These are phyloP conservation scores for Chloropsis hardwickii DNA, from an alignment of 2,113 vertebrate genomes.

Conservation along the genomic window DNA sequence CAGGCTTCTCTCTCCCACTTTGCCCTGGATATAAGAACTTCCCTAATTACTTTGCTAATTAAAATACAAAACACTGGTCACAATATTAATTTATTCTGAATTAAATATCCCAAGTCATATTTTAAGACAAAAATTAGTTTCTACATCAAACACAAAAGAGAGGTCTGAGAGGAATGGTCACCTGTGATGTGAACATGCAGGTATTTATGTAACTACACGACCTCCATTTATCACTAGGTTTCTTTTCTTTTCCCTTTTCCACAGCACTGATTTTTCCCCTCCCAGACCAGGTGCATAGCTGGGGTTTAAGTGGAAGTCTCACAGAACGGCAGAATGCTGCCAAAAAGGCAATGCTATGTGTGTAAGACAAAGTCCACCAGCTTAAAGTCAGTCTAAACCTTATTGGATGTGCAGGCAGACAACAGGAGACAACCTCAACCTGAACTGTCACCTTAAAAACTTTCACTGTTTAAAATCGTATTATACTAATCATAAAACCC, in stretches of 20 bases:
- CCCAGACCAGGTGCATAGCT: background rate
- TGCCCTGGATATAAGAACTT: background rate
- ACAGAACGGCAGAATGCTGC: background rate
- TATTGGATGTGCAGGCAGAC: background rate
- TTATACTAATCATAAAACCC: background rate
- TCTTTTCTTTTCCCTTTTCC: background rate
- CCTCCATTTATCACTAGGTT: background rate
- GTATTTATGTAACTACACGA: background rate
- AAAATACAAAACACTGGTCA: background rate
- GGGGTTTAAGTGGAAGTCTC: background rate
- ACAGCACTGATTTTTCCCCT: background rate
- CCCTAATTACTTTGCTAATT: background rate
- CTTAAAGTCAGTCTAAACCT: background rate
- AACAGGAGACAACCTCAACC: background rate
- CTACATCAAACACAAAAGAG: background rate
- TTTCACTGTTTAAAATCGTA: background rate
- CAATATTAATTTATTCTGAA: background rate
- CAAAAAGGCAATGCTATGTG: background rate
- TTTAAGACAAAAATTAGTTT: background rate
- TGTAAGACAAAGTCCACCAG: background rate
- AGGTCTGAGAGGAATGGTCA: background rate
- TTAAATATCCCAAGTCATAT: background rate
- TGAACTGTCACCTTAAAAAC: background rate
- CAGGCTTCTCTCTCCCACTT: background rate
- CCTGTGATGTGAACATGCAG: background rate